A percentile compares a stretch with the other conserved stretches of the same genome.
Evolutionary conservation across 2,113 vertebrate genomes (phyloP).

Genomic region (Chionomys nivalis): DNA sequence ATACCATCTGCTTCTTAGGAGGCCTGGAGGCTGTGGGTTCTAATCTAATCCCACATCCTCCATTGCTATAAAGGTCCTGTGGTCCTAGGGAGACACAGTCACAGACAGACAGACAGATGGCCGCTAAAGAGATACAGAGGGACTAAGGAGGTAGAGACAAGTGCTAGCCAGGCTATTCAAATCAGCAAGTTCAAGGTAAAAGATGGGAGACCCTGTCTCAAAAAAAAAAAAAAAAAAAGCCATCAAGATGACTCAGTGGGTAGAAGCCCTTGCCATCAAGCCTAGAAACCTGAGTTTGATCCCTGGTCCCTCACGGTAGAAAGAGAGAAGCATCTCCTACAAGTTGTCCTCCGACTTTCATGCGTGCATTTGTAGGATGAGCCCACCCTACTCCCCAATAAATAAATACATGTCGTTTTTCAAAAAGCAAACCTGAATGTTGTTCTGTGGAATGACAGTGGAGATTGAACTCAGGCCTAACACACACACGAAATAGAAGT

Average conservation of each 20-base stretch:
- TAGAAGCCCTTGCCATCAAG: not conserved
- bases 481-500: not conserved
- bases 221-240: not conserved
- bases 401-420: not conserved
- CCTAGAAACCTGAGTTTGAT: not conserved
- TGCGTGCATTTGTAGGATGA: not conserved
- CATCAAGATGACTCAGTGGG: not conserved
- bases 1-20: not conserved
- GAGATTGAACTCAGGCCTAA: not conserved
- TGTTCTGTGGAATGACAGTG: not conserved
- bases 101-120: not conserved
- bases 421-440: not conserved
- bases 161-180: not conserved
- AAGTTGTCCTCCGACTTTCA: not conserved
- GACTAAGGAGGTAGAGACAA: not conserved
- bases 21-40: not conserved
- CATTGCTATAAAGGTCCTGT: not conserved
- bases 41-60: not conserved
- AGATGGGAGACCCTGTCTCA: not conserved
- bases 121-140: not conserved
- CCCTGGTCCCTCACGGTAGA: no score
- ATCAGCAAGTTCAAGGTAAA: not conserved
- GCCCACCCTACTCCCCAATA: not conserved
- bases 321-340: not conserved
- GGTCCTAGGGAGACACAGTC: not conserved